Base-by-base conservation (phyloP, 2,797 vertebrate genomes). In the Halcyon smyrnensis region DNA sequence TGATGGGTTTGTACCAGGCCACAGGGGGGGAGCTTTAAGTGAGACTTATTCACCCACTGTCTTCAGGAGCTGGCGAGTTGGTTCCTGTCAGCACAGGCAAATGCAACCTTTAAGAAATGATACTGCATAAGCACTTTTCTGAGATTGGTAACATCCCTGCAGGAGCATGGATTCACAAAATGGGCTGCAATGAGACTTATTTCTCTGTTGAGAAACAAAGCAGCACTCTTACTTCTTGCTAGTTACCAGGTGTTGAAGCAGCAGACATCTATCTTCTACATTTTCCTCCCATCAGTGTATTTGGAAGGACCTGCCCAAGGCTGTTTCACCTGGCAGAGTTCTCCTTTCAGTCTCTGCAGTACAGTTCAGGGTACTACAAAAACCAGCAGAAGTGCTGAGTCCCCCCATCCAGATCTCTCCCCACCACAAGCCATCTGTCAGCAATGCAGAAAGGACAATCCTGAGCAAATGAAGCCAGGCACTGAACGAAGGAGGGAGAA, bases 381-480 rank as follows among this genome's bases (percentile, higher is more conserved):
- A 50, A 30, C 2, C 18, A 2, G 69, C 84, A 87, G 50, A 39
- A 53, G 60, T 43, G 2, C 11, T 3, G 24, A 43, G 43, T 37
- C 19, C 39, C 51, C 51, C 85, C 34, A 3, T 32, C 41, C 60
- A n/a, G 28, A 13, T 3, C 37, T 39, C 48, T 53, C 9, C 37
- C 43, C 59, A 11, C 27, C 51, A 6, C 0, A 1, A 54, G 54
- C 34, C 24, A 18, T 5, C 3, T 4, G 48, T 15, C 17, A 39
- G 20, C 2, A 25, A 25, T 7, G 23, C 24, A 24, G 46, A 32
- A n/a, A 69, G 82, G 59, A 71, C 39, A 48, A 18, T 51, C 41
- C 78, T 0, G 1, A 70, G 84, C n/a, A 56, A 37, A 50, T 1
- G 2, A 54, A 53, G 63, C 12, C 75, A 75, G 69, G 43, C 56